Percentiles rank a stretch among this genome's conserved stretches.
Conservation (phyloP, 2,888 invertebrate genomes). For the Serrognathus titanus region DNA sequence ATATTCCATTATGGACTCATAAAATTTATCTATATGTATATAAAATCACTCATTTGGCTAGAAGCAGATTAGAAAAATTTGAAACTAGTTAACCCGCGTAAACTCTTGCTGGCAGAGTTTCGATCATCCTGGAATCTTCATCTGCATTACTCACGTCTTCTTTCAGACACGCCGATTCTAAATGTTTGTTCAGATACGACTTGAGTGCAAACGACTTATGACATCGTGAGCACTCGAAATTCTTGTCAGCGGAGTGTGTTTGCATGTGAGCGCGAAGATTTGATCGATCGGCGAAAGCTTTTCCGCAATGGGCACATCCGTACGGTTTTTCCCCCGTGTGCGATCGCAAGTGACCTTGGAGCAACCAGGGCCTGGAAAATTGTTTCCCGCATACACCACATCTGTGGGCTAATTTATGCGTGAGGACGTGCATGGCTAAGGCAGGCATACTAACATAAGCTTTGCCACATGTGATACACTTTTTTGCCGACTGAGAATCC, state of each 20-base stretch:
- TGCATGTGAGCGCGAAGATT: conserved; percentile 94
- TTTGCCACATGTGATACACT: conserved; percentile 93
- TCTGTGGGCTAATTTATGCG: conserved; percentile 89
- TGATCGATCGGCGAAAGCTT: conserved; percentile 91
- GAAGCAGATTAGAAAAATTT: not conserved
- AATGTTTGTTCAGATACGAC: conserved; percentile 92
- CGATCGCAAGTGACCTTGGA: conserved; percentile 81
- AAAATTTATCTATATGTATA: too few species aligned
- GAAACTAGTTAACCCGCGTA: conserved; percentile 36
- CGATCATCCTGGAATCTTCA: conserved; percentile 24
- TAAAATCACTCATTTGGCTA: conserved; percentile 18
- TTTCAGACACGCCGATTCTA: conserved; percentile 83
- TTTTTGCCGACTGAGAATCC: conserved; percentile 90
- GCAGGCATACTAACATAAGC: conserved; percentile 98
- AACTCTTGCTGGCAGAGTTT: conserved; percentile 33
- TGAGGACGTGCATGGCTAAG: conserved; percentile 88
- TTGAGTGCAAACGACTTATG: conserved; percentile 90
- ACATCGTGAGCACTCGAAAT: conserved; percentile 83
- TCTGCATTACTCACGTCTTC: conserved; percentile 49
- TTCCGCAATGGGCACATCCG: conserved; percentile 89
- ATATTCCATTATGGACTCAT: too few species aligned
- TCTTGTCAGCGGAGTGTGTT: conserved; percentile 88
- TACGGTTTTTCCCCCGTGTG: conserved; percentile 95
- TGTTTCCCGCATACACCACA: conserved; percentile 92
- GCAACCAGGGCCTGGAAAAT: conserved; percentile 96